Evolutionary conservation across 2,113 vertebrate species (phyloP).

Genomic region (Microtus pennsylvanicus): DNA sequence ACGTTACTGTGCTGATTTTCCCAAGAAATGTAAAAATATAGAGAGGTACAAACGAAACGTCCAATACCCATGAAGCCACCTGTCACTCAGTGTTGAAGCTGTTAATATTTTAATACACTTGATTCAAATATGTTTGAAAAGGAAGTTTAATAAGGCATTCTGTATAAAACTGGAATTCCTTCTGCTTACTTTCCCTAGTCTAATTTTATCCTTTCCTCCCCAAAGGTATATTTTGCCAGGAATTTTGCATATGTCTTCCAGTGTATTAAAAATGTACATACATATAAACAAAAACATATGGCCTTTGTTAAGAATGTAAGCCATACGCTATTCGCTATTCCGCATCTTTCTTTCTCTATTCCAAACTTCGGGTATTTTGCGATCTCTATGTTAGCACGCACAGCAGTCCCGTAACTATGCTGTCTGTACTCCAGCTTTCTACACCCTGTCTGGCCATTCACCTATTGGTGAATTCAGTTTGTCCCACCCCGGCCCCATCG

Average conservation of each 20-base stretch:
- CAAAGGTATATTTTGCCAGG: not conserved
- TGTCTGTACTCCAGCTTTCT: not conserved
- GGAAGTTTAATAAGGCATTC: not conserved
- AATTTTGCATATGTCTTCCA: not conserved
- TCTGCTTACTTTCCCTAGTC: not conserved
- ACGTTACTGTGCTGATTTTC: constrained; percentile 49
- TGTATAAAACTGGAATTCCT: not conserved
- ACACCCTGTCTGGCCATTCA: not conserved
- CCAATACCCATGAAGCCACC: not conserved
- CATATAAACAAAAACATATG: not conserved
- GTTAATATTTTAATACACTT: constrained; percentile 45
- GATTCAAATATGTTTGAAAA: constrained; percentile 23
- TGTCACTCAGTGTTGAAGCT: not conserved
- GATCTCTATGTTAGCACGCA: not conserved
- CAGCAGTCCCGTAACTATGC: not conserved
- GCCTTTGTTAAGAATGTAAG: not conserved
- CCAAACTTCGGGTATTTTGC: not conserved
- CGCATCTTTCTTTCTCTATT: not conserved
- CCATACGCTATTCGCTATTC: too few species aligned
- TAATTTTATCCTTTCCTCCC: not conserved
- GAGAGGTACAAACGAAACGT: constrained; percentile 19
- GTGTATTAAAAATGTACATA: not conserved
- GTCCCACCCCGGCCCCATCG: not conserved
- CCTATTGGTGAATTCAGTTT: not conserved
- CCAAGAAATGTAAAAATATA: constrained; percentile 57